Evolutionary conservation across 2,888 invertebrate species (phyloP).

Genomic region (Cephus runcator): DNA sequence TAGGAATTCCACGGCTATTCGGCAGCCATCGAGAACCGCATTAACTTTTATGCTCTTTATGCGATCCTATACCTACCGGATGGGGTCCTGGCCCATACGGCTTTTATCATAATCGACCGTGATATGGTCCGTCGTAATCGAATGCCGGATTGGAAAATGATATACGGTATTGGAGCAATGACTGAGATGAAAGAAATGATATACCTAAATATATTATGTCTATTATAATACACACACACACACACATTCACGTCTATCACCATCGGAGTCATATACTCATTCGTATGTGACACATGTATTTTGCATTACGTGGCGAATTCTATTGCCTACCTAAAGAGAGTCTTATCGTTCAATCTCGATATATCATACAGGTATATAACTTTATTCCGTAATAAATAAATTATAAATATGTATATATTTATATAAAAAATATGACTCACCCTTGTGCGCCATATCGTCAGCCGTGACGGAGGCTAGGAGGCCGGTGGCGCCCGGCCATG

Average conservation of each 20-base stretch:
- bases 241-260: too few relatives aligned
- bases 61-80: not conserved
- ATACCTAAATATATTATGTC: too few relatives aligned
- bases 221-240: too few relatives aligned
- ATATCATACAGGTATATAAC: too few relatives aligned
- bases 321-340: too few relatives aligned
- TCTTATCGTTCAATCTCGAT: too few relatives aligned
- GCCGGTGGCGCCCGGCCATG: constrained; percentile 81
- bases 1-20: not conserved
- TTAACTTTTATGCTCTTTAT: constrained; percentile 31
- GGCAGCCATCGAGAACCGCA: constrained; percentile 13
- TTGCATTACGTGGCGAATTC: too few relatives aligned
- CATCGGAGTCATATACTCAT: too few relatives aligned
- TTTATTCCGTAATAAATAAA: too few relatives aligned
- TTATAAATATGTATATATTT: too few relatives aligned
- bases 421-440: constrained; percentile 68
- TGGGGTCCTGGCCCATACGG: constrained; percentile 14
- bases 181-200: too few relatives aligned
- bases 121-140: constrained; percentile 30
- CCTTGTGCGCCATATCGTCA: constrained; percentile 88
- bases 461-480: constrained; percentile 72
- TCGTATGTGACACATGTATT: too few relatives aligned
- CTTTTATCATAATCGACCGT: constrained; percentile 35
- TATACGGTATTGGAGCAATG: constrained; percentile 17
- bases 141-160: constrained; percentile 35